These are phyloP conservation scores for Petrolisthes manimaculis DNA, from an alignment of 2,888 invertebrate species.

Conservation along the genomic window DNA sequence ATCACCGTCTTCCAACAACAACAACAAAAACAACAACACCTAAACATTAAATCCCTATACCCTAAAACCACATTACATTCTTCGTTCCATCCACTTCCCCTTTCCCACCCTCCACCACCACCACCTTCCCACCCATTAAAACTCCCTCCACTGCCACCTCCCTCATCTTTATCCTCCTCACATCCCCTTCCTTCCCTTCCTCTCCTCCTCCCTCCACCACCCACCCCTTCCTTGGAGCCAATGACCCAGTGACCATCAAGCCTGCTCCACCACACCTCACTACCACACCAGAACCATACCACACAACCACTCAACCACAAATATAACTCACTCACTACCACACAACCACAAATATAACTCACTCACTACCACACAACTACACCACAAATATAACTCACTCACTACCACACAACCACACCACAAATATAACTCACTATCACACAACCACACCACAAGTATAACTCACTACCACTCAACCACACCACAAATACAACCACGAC, in stretches of 20 bases:
- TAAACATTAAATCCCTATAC: background rate
- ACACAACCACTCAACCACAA: background rate
- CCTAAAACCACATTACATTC: background rate
- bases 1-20: background rate
- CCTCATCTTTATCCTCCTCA: background rate
- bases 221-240: slow-evolving; percentile 4
- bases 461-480: too few relatives aligned
- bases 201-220: background rate
- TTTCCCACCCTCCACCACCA: background rate
- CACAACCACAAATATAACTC: too few relatives aligned
- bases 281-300: background rate
- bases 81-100: background rate
- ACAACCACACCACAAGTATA: too few relatives aligned
- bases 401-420: too few relatives aligned
- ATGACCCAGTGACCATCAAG: slow-evolving; percentile 30
- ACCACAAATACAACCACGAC: background rate
- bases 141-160: background rate
- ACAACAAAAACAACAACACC: too few relatives aligned
- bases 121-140: background rate
- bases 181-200: background rate
- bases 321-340: background rate
- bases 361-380: too few relatives aligned
- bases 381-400: too few relatives aligned
- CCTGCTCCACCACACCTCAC: slow-evolving; percentile 3
- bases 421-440: too few relatives aligned